Evolutionary conservation across 2,113 vertebrate genomes (phyloP), one percentile per base, ranked within the genome.

Genomic region (Zapus hudsonius): DNA sequence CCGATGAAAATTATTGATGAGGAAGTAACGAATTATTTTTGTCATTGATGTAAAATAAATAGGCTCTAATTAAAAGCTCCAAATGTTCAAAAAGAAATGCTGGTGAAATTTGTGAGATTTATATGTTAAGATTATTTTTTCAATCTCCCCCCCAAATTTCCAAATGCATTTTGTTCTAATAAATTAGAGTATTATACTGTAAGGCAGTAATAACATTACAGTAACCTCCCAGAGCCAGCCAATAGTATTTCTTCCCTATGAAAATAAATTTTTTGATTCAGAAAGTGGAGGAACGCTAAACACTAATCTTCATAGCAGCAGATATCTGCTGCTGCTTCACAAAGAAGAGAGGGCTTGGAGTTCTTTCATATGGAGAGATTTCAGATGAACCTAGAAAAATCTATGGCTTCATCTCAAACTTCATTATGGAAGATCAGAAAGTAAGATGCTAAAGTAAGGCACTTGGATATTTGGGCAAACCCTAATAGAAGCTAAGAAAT

Each of bases 1-100:
- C 70, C 80, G 57, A 89, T 59, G 70, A 36, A 88, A 79, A 81
- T 38, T 79, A 95, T 84, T 82, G 85, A 96, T 89, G 75, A 95
- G 83, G 0, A 0, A 95, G 79, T 0, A 94, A 75, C 2, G 59
- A 63, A 64, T 25, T 66, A 67, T 20, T 81, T 80, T 81, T 64
- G 20, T 52, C 55, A 87, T 17, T 90, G 47, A 82, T 93, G 70
- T 83, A 88, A 90, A 95, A 87, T 83, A 79, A 84, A 86, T 87
- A 96, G 95, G 59, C n/a, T 89, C 29, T 61, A 52, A 42, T 89
- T 95, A 69, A 89, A 86, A 70, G 16, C 75, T 76, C 59, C 69
- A 95, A 83, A 11, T 75, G 47, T 42, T 89, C 55, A 95, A 90
- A 84, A 96, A 94, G 52, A 94, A 84, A 57, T 0, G 86, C 4